Percentiles rank a stretch among this genome's conserved stretches.
phyloP scores from a whole-genome alignment of 2,888 invertebrate species.

The Hypolimnas misippus region DNA sequence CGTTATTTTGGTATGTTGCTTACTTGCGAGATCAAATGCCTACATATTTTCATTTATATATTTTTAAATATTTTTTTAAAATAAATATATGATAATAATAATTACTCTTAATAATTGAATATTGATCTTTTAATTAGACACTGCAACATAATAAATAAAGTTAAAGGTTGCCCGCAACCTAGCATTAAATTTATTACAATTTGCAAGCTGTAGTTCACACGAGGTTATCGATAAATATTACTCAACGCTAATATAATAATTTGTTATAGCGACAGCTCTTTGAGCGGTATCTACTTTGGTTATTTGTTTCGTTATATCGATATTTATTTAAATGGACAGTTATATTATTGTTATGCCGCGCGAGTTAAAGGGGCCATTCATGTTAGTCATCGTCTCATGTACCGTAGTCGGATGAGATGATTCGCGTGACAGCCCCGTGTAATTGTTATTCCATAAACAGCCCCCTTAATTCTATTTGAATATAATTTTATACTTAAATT shows the following conservation, averaged over 20 bases:
- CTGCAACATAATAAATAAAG: constrained; percentile 4
- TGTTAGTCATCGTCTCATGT: too few relatives aligned
- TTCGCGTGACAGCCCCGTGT: too few relatives aligned
- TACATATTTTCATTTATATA: not conserved
- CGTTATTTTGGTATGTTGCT: constrained; percentile 1
- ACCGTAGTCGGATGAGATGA: not conserved
- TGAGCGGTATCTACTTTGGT: constrained; percentile 13
- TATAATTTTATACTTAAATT: too few relatives aligned
- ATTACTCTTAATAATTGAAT: not conserved
- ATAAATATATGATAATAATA: not conserved
- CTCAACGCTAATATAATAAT: constrained; percentile 2
- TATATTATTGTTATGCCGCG: not conserved
- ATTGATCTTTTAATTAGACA: not conserved
- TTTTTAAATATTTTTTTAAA: constrained; percentile 3
- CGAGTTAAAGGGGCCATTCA: not conserved
- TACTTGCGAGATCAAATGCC: constrained; percentile 8
- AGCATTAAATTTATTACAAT: too few relatives aligned
- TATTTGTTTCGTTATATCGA: not conserved
- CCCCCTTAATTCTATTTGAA: too few relatives aligned
- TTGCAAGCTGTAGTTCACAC: constrained; percentile 10
- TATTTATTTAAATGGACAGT: not conserved
- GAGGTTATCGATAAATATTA: not conserved
- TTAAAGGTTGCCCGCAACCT: constrained; percentile 1
- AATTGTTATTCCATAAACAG: too few relatives aligned
- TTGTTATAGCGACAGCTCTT: not conserved